Percentiles rank a stretch among this genome's conserved stretches.
These are phyloP conservation scores for Steatornis caripensis DNA, from an alignment of 2,113 vertebrate genomes.

Conservation along the genomic window DNA sequence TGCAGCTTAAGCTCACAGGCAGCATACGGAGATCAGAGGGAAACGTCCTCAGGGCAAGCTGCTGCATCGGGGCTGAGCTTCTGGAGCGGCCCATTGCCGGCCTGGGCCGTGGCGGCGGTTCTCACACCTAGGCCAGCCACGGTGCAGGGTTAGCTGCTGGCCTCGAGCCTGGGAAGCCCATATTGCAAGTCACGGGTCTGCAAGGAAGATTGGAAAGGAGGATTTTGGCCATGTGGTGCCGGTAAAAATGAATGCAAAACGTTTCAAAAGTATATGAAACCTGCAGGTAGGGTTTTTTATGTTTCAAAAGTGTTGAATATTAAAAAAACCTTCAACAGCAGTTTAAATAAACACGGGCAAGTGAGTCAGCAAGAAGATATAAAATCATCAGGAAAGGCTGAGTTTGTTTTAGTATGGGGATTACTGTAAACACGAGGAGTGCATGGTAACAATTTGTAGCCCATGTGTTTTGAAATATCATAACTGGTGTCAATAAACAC, in stretches of 20 bases:
- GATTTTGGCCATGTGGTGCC: background rate
- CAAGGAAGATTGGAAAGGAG: background rate
- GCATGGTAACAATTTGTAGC: conserved; percentile 74
- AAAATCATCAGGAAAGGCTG: conserved; percentile 61
- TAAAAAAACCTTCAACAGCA: background rate
- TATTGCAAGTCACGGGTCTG: background rate
- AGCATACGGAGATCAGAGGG: background rate
- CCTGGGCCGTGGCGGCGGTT: background rate
- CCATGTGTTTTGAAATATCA: conserved; percentile 65
- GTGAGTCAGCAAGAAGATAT: conserved; percentile 42
- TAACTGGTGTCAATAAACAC: conserved; percentile 74
- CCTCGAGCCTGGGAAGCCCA: fast-evolving
- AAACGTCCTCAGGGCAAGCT: background rate
- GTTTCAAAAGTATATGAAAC: background rate
- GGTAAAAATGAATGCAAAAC: background rate
- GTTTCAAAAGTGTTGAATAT: background rate
- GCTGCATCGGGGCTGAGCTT: background rate
- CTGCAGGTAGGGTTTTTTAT: background rate
- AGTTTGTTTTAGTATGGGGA: conserved; percentile 67
- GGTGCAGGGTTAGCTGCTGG: background rate
- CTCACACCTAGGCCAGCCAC: background rate
- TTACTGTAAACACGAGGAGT: conserved; percentile 57
- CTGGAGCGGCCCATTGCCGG: background rate
- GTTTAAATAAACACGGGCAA: conserved; percentile 50
- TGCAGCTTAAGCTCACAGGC: background rate